Evolutionary conservation across 2,888 invertebrate genomes (phyloP).

Genomic region (Melanotus villosus): DNA sequence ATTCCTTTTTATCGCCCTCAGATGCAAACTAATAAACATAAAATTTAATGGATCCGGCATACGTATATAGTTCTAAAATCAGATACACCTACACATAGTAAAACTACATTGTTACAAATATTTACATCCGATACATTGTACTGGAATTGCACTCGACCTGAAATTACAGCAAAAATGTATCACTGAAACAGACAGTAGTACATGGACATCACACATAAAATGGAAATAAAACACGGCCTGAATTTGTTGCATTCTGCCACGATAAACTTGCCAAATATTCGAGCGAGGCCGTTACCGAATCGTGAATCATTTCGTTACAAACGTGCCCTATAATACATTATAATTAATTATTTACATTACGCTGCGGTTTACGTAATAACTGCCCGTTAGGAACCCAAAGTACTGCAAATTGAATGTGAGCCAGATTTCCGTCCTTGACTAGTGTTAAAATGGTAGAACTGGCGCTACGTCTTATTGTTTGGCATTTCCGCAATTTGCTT

Average conservation of each 20-base stretch:
- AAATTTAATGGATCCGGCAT: slow-evolving; percentile 36
- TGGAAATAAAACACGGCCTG: slow-evolving; percentile 17
- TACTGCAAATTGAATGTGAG: slow-evolving; percentile 23
- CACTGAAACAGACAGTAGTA: too few relatives aligned
- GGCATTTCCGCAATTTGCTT: not conserved
- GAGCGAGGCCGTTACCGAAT: not conserved
- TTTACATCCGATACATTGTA: slow-evolving; percentile 13
- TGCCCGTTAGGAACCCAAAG: slow-evolving; percentile 3
- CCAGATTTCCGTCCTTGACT: slow-evolving; percentile 13
- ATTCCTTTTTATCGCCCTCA: slow-evolving; percentile 27
- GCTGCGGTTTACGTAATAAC: slow-evolving; percentile 10
- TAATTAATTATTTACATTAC: slow-evolving; percentile 30
- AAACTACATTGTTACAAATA: slow-evolving; percentile 28
- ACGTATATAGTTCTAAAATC: slow-evolving; percentile 37
- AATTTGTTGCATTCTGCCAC: not conserved
- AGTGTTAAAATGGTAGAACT: not conserved
- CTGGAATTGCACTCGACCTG: not conserved
- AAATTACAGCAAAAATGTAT: slow-evolving; percentile 11
- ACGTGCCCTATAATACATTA: slow-evolving; percentile 22
- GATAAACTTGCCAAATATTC: slow-evolving; percentile 28
- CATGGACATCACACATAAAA: slow-evolving; percentile 20
- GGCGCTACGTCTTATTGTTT: not conserved
- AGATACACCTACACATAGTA: slow-evolving; percentile 30
- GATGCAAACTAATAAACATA: slow-evolving; percentile 34
- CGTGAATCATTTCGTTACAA: slow-evolving; percentile 24